phyloP scores from a whole-genome alignment of 1,140 invertebrate species.

The Drosophila nikananu region DNA sequence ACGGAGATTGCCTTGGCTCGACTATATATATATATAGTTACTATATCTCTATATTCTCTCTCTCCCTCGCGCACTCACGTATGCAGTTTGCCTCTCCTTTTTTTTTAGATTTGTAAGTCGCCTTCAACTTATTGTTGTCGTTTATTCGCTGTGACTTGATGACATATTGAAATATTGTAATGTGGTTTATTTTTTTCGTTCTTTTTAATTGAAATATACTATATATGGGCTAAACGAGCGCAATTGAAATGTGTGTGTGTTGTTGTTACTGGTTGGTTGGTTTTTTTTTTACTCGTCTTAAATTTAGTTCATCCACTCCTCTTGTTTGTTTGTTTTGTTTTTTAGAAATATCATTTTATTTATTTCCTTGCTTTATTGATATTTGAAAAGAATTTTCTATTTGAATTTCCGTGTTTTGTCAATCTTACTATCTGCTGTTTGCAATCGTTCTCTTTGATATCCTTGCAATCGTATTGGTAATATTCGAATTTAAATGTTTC shows the following conservation, averaged over 20 bases:
- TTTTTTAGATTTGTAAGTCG: slow-evolving; percentile 44
- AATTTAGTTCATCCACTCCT: slow-evolving; percentile 26
- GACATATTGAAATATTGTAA: slow-evolving; percentile 63
- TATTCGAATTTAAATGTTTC: neutral
- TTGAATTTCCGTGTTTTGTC: slow-evolving; percentile 59
- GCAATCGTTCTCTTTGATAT: slow-evolving; percentile 13
- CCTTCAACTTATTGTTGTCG: slow-evolving; percentile 68
- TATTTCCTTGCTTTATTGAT: slow-evolving; percentile 76
- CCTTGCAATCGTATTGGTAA: slow-evolving; percentile 37
- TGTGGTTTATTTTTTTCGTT: slow-evolving; percentile 39
- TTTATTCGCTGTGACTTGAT: slow-evolving; percentile 67
- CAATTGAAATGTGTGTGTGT: slow-evolving; percentile 43
- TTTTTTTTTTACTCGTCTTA: slow-evolving; percentile 25
- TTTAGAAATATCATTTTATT: slow-evolving; percentile 60
- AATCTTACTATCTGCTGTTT: slow-evolving; percentile 18
- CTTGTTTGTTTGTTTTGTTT: slow-evolving; percentile 34
- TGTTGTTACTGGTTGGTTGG: slow-evolving; percentile 33
- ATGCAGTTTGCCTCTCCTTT: slow-evolving; percentile 6
- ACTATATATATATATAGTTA: slow-evolving; percentile 18
- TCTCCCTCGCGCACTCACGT: slow-evolving; percentile 29
- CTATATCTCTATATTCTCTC: slow-evolving; percentile 18
- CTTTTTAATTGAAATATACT: slow-evolving; percentile 62
- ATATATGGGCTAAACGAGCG: slow-evolving; percentile 52
- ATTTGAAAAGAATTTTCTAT: slow-evolving; percentile 82
- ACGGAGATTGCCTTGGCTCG: slow-evolving; percentile 11